Base-by-base conservation (phyloP, 2,113 vertebrate species). In the Gymnorhina tibicen region DNA sequence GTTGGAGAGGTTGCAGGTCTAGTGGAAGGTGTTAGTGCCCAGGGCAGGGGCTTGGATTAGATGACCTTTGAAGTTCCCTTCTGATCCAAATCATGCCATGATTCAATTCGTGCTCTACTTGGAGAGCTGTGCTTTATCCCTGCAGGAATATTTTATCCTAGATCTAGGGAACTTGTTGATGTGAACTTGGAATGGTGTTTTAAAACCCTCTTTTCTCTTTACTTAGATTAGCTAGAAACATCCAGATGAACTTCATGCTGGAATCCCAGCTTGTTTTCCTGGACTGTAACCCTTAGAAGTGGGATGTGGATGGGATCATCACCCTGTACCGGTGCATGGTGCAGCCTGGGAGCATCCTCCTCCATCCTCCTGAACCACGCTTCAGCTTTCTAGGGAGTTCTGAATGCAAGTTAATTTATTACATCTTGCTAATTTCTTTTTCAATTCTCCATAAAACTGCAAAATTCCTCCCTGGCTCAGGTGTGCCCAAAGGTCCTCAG, bases 341-440 rank as follows among this genome's bases (percentile, higher is more conserved):
- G 24, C 50, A 35, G 30, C 21, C 10, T 2, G 1, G 14, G 35
- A 49, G 16, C 37, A 39, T 72, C n/a, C 17, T 68, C 28, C 28
- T 60, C 55, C 3, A 0, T 39, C 27, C 2, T 2, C 32, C 8
- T 32, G 39, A 66, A 19, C 16, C 18, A 13, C 0, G 2, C 19
- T 46, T 78, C 49, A 44, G 22, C 39, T 49, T 79, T 58, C 37
- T 50, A 63, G 35, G 41, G 6, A 52, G 20, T 16, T 52, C 42
- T 11, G 28, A 82, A 33, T 59, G 14, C 33, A 32, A 39, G 21
- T 47, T 50, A 9, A 47, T 73, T 44, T 55, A 28, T 91, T 63
- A 23, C 3, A 27, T 50, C 9, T 11, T 28, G 32, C 26, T 64
- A 42, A 28, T 24, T 49, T 60, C 3, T 22, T 19, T 62, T 10